Evolutionary conservation across 2,797 vertebrate genomes (phyloP).

Genomic region (Vespertilio murinus): DNA sequence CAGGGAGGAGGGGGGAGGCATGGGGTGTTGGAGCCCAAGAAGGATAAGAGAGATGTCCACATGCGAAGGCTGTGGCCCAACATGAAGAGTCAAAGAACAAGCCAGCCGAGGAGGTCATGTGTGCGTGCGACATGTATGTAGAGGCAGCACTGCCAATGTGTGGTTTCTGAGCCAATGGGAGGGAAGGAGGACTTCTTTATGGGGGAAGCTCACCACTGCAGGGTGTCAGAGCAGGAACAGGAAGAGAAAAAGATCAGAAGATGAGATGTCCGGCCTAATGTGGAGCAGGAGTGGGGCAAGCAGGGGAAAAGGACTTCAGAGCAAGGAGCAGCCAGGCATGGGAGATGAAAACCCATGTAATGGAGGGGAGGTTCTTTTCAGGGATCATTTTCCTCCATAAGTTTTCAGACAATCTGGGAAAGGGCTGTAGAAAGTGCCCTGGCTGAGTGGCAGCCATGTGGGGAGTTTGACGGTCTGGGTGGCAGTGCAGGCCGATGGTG

Average conservation of each 20-base stretch:
- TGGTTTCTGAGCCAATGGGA: neutral
- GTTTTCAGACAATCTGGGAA: neutral
- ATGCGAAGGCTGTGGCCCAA: neutral
- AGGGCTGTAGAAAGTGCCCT: neutral
- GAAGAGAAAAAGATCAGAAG: neutral
- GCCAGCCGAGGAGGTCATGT: neutral
- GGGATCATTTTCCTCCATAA: neutral
- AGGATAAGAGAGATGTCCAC: neutral
- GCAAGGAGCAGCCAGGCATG: neutral
- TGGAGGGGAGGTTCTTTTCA: too few species aligned
- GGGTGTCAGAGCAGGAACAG: neutral
- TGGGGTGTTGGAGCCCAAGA: neutral
- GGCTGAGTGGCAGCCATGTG: neutral
- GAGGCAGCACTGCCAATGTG: neutral
- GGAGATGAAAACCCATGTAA: neutral
- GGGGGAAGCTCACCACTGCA: rapidly evolving
- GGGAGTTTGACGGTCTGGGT: neutral
- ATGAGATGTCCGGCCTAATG: neutral
- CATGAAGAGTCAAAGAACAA: neutral
- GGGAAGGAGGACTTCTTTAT: neutral
- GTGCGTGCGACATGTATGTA: neutral
- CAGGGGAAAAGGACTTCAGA: neutral
- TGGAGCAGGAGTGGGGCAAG: neutral
- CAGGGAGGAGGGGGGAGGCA: too few species aligned
- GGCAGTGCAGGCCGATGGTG: rapidly evolving